These are phyloP conservation scores for Brienomyrus longianalis DNA, from an alignment of 2,113 vertebrate species.

Conservation along the genomic window DNA sequence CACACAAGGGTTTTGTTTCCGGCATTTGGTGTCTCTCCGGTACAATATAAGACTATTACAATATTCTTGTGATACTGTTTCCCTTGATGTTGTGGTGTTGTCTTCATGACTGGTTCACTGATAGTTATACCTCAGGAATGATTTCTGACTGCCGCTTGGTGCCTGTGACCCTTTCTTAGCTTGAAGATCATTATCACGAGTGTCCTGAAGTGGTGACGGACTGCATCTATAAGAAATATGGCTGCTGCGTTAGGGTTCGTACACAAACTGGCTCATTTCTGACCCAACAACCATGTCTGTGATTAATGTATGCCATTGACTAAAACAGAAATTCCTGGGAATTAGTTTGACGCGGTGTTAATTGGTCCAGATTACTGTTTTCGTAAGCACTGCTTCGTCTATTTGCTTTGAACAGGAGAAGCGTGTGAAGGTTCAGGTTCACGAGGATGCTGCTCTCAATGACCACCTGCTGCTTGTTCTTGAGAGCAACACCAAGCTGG, in stretches of 20 bases:
- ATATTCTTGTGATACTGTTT: background rate
- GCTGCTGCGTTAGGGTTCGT: conserved; percentile 69
- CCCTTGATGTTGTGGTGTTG: background rate
- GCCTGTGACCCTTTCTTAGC: conserved; percentile 41
- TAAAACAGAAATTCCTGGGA: background rate
- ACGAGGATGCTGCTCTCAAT: conserved; percentile 61
- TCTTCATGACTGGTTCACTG: background rate
- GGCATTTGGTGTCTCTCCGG: too few relatives aligned
- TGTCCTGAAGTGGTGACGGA: conserved; percentile 71
- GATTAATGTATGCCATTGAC: background rate
- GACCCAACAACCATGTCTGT: background rate
- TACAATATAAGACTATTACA: too few relatives aligned
- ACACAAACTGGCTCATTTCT: too few relatives aligned
- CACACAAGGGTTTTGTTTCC: too few relatives aligned
- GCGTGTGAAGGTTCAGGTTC: conserved; percentile 60
- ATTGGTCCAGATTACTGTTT: background rate
- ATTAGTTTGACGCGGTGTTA: background rate
- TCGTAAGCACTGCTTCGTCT: background rate
- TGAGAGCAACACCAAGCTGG: conserved; percentile 67
- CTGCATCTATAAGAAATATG: conserved; percentile 70
- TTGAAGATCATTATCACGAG: conserved; percentile 56
- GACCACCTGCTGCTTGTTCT: conserved; percentile 75
- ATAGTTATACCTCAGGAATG: background rate
- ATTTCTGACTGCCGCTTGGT: background rate
- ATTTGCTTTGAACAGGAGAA: conserved; percentile 56